These are phyloP conservation scores for Ectemnius lituratus DNA, from an alignment of 2,888 invertebrate species.

Conservation along the genomic window DNA sequence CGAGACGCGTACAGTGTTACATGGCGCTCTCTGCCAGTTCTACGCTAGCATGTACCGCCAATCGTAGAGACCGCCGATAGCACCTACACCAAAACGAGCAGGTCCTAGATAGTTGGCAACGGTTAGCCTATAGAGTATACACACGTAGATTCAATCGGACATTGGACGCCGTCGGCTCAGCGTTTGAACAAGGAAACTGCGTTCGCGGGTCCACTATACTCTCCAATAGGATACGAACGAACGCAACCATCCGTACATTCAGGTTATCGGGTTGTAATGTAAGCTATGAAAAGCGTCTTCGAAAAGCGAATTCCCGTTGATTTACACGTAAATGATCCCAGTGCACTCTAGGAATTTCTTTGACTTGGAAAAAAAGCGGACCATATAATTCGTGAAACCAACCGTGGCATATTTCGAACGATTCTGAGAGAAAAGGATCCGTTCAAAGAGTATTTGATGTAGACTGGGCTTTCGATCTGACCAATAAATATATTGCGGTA, in stretches of 20 bases:
- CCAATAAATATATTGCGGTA: no score
- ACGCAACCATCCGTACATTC: slow-evolving; percentile 58
- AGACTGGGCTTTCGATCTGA: no score
- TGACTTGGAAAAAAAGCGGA: no score
- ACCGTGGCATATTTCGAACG: no score
- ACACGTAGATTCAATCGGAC: slow-evolving; percentile 66
- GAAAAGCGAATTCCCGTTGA: slow-evolving; percentile 42
- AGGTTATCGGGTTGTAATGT: slow-evolving; percentile 62
- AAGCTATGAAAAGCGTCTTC: slow-evolving; percentile 58
- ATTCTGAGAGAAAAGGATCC: no score
- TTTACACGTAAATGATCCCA: no score
- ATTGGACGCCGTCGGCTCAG: slow-evolving; percentile 68
- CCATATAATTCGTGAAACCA: no score
- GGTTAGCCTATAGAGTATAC: slow-evolving; percentile 58
- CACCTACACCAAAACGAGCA: slow-evolving; percentile 44
- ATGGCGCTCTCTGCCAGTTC: slow-evolving; percentile 51
- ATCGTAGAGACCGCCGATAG: slow-evolving; percentile 50
- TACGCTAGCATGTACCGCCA: slow-evolving; percentile 53
- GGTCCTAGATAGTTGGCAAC: slow-evolving; percentile 43
- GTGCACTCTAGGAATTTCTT: no score
- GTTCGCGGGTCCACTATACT: slow-evolving; percentile 44
- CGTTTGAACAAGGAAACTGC: slow-evolving; percentile 65
- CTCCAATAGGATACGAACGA: slow-evolving; percentile 61
- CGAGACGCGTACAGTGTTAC: slow-evolving; percentile 57
- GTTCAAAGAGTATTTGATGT: no score